Percentiles rank a stretch among this genome's conserved stretches.
Evolutionary conservation across 1,140 invertebrate species (phyloP).

Genomic region (Bactericera cockerelli): DNA sequence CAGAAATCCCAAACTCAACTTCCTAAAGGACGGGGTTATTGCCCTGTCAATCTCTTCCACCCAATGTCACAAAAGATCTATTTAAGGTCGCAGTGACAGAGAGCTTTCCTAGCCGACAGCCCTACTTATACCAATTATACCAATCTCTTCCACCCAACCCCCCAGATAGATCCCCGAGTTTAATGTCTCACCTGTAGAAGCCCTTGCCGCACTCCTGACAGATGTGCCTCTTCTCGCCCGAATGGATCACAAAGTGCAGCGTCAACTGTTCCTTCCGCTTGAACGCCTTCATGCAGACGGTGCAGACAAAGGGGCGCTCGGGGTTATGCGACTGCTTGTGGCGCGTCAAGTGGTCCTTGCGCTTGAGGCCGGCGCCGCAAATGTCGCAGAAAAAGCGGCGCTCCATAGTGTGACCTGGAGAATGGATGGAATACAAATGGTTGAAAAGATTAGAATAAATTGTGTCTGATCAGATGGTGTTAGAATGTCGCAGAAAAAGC

Average conservation of each 20-base stretch:
- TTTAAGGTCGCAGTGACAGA: too few relatives aligned
- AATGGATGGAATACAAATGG: not conserved
- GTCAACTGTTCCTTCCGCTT: slow-evolving; percentile 39
- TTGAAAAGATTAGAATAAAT: too few relatives aligned
- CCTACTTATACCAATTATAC: too few relatives aligned
- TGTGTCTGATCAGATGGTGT: too few relatives aligned
- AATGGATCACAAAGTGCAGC: slow-evolving; percentile 36
- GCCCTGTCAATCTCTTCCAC: too few relatives aligned
- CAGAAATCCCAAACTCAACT: too few relatives aligned
- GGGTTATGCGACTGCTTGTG: slow-evolving; percentile 38
- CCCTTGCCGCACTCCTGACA: slow-evolving; percentile 42
- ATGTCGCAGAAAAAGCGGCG: slow-evolving; percentile 33
- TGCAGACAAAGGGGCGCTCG: slow-evolving; percentile 35
- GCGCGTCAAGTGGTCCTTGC: slow-evolving; percentile 35
- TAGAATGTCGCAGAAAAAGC: slow-evolving; percentile 35
- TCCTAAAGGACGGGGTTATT: too few relatives aligned
- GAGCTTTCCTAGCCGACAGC: too few relatives aligned
- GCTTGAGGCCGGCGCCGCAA: slow-evolving; percentile 34
- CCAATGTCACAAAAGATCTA: too few relatives aligned
- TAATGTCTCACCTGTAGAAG: too few relatives aligned
- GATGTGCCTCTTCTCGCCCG: slow-evolving; percentile 30
- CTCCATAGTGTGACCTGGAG: slow-evolving; percentile 23
- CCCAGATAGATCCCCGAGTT: too few relatives aligned
- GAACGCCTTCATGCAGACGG: slow-evolving; percentile 36
- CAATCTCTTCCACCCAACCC: too few relatives aligned